phyloP scores from a whole-genome alignment of 2,888 invertebrate genomes.

The Octonoba sinensis region DNA sequence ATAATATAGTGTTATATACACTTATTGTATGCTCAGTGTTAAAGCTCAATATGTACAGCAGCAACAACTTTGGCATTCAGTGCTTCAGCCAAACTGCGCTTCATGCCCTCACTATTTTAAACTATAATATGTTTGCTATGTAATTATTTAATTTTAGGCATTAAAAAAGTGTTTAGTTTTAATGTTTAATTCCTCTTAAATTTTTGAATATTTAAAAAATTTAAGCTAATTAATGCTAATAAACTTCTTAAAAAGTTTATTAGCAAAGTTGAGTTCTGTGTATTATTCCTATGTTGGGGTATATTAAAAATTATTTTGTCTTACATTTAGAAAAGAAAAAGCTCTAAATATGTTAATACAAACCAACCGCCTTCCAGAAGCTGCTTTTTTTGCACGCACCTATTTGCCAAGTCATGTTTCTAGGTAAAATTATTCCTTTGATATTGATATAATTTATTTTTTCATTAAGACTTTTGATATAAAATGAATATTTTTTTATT shows the following conservation, averaged over 20 bases:
- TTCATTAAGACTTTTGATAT: no score
- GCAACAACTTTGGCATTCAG: no score
- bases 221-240: no score
- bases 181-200: not conserved
- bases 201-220: not conserved
- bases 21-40: no score
- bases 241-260: no score
- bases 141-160: not conserved
- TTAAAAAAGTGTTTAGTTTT: not conserved
- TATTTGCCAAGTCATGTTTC: slow-evolving; percentile 94
- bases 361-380: slow-evolving; percentile 92
- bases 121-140: not conserved
- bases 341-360: slow-evolving; percentile 90
- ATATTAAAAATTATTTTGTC: not conserved
- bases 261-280: not conserved
- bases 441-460: no score
- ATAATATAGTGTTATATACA: no score
- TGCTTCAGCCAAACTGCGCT: no score
- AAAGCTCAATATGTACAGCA: no score
- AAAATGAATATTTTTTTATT: no score
- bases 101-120: no score
- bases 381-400: slow-evolving; percentile 96
- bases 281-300: not conserved
- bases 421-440: slow-evolving; percentile 68
- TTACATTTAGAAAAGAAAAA: slow-evolving; percentile 76